Conservation (phyloP, 2,888 invertebrate genomes). For the Theretra japonica region DNA sequence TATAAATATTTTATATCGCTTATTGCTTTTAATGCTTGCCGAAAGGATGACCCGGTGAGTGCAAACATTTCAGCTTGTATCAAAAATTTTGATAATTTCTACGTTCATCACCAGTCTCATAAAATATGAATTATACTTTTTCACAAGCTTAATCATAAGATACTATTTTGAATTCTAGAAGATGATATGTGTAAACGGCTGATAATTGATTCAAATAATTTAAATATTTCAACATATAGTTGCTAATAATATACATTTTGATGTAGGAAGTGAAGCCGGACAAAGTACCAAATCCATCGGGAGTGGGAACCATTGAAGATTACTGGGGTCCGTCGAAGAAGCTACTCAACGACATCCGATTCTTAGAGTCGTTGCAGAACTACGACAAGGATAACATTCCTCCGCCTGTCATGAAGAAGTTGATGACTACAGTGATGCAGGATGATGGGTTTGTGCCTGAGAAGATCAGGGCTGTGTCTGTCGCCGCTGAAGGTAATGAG, state of each 20-base stretch:
- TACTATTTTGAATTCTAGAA: too few species aligned
- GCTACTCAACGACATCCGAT: slow-evolving; percentile 95
- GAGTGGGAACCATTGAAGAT: slow-evolving; percentile 94
- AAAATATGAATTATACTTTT: too few species aligned
- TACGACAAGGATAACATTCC: slow-evolving; percentile 98
- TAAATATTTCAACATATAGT: too few species aligned
- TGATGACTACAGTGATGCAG: slow-evolving; percentile 91
- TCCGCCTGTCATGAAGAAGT: slow-evolving; percentile 91
- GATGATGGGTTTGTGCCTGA: slow-evolving; percentile 97
- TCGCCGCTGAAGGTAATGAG: slow-evolving; percentile 91
- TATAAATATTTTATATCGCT: slow-evolving; percentile 22
- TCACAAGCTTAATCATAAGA: neutral
- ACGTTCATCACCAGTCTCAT: neutral
- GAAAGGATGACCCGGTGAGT: slow-evolving; percentile 73
- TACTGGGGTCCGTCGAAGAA: slow-evolving; percentile 97
- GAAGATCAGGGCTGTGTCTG: slow-evolving; percentile 93
- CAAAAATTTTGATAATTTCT: neutral
- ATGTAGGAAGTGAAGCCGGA: slow-evolving; percentile 93
- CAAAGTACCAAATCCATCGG: slow-evolving; percentile 91
- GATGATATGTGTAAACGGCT: too few species aligned
- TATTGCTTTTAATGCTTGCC: slow-evolving; percentile 36
- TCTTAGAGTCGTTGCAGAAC: slow-evolving; percentile 93
- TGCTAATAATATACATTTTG: neutral
- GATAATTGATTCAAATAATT: too few species aligned
- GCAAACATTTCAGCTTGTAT: neutral